Evolutionary conservation across 2,888 invertebrate genomes (phyloP).

Genomic region (Synanthedon formicaeformis): DNA sequence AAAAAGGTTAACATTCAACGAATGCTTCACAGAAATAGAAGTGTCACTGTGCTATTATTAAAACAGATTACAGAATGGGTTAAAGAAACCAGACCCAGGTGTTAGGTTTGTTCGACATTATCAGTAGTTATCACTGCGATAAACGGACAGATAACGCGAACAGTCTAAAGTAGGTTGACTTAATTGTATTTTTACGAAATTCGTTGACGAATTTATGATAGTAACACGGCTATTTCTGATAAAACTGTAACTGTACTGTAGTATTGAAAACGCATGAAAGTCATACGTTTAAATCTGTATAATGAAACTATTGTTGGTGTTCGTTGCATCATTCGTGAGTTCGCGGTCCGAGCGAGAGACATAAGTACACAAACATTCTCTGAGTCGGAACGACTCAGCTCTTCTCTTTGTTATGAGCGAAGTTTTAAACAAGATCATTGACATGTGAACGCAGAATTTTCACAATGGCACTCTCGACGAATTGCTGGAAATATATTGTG

Average conservation of each 20-base stretch:
- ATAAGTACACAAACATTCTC: constrained; percentile 44
- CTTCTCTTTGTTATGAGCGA: constrained; percentile 52
- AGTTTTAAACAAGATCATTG: constrained; percentile 47
- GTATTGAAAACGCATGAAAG: constrained; percentile 5
- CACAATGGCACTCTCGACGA: constrained; percentile 59
- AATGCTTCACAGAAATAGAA: constrained; percentile 26
- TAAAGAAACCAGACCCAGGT: constrained; percentile 12
- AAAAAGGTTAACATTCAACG: neutral
- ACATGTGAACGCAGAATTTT: constrained; percentile 45
- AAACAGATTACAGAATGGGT: constrained; percentile 30
- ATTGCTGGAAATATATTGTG: constrained; percentile 66
- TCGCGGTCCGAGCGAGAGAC: constrained; percentile 18
- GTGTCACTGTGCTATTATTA: constrained; percentile 46
- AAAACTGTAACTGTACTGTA: constrained; percentile 3
- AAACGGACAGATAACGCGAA: constrained; percentile 35
- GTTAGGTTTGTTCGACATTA: constrained; percentile 4
- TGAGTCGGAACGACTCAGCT: constrained; percentile 46
- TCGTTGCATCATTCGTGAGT: constrained; percentile 46
- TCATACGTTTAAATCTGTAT: constrained; percentile 52
- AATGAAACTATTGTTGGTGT: constrained; percentile 14
- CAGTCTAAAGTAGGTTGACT: neutral
- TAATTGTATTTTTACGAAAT: constrained; percentile 1
- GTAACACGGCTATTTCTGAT: constrained; percentile 17
- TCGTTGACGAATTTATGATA: constrained; percentile 8
- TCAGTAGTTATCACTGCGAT: constrained; percentile 38